Evolutionary conservation across 2,888 invertebrate species (phyloP).

Genomic region (Pyrochroa serraticornis): DNA sequence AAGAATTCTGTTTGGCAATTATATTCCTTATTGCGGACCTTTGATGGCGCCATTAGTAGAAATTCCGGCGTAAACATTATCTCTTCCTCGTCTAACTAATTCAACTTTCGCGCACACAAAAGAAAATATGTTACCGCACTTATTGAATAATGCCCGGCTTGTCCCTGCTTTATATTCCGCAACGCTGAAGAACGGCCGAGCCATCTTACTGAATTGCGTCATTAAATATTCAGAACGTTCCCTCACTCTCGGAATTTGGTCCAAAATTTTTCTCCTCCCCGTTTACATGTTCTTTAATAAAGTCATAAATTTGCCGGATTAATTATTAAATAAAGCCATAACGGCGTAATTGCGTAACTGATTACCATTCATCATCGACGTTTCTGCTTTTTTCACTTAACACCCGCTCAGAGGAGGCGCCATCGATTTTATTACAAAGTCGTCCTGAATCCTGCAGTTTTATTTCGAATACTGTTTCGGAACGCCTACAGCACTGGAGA

Average conservation of each 20-base stretch:
- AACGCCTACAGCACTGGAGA: slow-evolving; percentile 12
- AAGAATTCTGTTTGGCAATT: neutral
- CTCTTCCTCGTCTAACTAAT: slow-evolving; percentile 1
- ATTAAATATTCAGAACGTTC: slow-evolving; percentile 21
- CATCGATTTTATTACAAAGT: slow-evolving; percentile 15
- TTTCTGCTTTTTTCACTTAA: slow-evolving; percentile 9
- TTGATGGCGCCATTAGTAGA: no score
- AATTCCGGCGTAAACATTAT: no score
- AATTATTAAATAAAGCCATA: slow-evolving; percentile 15
- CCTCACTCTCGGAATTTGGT: slow-evolving; percentile 16
- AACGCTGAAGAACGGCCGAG: slow-evolving; percentile 4
- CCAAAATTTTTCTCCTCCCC: slow-evolving; percentile 13
- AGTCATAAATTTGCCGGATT: slow-evolving; percentile 14
- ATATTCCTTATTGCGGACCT: neutral
- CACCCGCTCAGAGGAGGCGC: no score
- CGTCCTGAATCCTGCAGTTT: slow-evolving; percentile 8
- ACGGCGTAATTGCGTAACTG: neutral
- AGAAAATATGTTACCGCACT: slow-evolving; percentile 11
- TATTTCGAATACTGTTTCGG: slow-evolving; percentile 9
- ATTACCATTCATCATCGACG: slow-evolving; percentile 13
- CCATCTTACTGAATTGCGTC: slow-evolving; percentile 22
- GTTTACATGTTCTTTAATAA: slow-evolving; percentile 17
- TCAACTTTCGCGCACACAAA: slow-evolving; percentile 4
- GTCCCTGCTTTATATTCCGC: slow-evolving; percentile 20
- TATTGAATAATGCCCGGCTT: slow-evolving; percentile 13